phyloP scores from a whole-genome alignment of 1,140 invertebrate species.

The Musca domestica region DNA sequence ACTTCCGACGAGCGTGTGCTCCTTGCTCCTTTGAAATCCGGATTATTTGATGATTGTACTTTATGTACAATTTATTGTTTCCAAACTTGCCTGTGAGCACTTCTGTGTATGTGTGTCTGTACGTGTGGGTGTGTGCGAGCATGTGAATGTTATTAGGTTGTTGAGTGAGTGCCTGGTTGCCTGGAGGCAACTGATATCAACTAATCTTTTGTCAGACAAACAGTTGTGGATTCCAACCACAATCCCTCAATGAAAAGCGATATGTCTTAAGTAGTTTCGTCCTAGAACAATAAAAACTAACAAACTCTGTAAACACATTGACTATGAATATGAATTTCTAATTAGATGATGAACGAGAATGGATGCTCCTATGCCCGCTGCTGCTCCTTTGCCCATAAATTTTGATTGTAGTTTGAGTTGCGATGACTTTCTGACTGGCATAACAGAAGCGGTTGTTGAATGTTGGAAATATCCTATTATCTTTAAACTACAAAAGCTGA shows the following conservation, averaged over 20 bases:
- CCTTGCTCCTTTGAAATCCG: background rate
- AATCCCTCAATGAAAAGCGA: background rate
- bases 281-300: constrained; percentile 3
- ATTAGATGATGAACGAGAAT: too few relatives aligned
- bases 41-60: constrained; percentile 15
- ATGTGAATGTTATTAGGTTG: too few relatives aligned
- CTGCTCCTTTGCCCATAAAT: too few relatives aligned
- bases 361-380: too few relatives aligned
- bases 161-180: background rate
- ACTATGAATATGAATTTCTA: too few relatives aligned
- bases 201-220: constrained; percentile 14
- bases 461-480: too few relatives aligned
- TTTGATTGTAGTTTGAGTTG: too few relatives aligned
- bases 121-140: too few relatives aligned
- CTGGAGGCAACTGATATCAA: constrained; percentile 12
- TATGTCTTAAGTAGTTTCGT: constrained; percentile 5
- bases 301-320: background rate
- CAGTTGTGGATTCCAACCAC: constrained; percentile 1
- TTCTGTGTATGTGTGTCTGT: too few relatives aligned
- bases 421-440: too few relatives aligned
- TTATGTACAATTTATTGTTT: constrained; percentile 4
- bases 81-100: background rate
- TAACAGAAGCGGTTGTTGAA: too few relatives aligned
- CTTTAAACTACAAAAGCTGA: too few relatives aligned
- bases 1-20: background rate